Percentiles rank a stretch among this genome's conserved stretches.
Evolutionary conservation across 2,888 invertebrate species (phyloP).

Genomic region (Acrobasis repandana): DNA sequence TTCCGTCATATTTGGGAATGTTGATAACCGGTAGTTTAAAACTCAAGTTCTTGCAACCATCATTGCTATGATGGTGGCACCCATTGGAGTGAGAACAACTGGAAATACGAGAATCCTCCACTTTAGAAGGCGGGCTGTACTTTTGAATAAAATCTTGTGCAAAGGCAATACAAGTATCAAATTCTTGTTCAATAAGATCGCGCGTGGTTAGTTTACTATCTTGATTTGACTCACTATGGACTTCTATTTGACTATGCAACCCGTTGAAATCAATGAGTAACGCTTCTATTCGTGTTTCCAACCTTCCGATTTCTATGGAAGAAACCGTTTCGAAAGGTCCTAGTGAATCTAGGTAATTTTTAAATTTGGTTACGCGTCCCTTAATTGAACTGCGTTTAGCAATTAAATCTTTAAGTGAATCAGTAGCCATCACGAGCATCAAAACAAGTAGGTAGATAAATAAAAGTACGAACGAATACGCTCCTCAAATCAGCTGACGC

Average conservation of each 20-base stretch:
- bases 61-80: not conserved
- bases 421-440: no score
- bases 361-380: slow-evolving; percentile 24
- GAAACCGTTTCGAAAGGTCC: slow-evolving; percentile 15
- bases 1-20: slow-evolving; percentile 21
- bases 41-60: not conserved
- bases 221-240: no score
- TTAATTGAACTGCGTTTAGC: slow-evolving; percentile 22
- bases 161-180: no score
- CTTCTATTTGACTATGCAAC: no score
- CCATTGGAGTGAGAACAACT: slow-evolving; percentile 7
- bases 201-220: no score
- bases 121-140: no score
- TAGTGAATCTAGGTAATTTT: slow-evolving; percentile 16
- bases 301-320: slow-evolving; percentile 16
- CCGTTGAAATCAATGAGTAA: slow-evolving; percentile 25
- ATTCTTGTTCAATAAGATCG: no score
- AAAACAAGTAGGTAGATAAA: no score
- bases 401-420: slow-evolving; percentile 10
- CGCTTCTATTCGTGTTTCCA: slow-evolving; percentile 22
- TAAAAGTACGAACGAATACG: no score
- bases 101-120: no score
- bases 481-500: no score
- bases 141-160: no score
- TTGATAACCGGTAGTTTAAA: slow-evolving; percentile 21